Percentiles rank a stretch among this genome's conserved stretches.
phyloP scores from a whole-genome alignment of 2,113 vertebrate genomes.

The Marmota monax region DNA sequence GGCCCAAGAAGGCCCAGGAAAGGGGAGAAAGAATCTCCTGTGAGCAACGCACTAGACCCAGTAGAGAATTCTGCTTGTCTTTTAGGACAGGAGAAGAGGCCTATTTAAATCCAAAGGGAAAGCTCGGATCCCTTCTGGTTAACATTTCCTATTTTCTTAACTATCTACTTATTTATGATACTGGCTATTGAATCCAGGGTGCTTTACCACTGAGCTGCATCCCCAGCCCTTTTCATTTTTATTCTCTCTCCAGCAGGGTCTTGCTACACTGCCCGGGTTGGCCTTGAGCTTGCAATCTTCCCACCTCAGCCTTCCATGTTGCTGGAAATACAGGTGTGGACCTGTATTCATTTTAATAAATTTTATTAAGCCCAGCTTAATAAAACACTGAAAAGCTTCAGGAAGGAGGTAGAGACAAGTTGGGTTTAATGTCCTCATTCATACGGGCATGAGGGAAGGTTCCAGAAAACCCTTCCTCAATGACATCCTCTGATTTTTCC shows the following conservation, averaged over 20 bases:
- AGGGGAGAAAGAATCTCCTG: background rate
- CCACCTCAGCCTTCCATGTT: too few relatives aligned
- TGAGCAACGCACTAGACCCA: fast-evolving
- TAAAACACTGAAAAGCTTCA: background rate
- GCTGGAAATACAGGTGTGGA: too few relatives aligned
- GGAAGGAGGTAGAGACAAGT: background rate
- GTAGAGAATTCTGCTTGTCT: background rate
- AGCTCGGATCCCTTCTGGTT: too few relatives aligned
- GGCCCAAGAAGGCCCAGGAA: background rate
- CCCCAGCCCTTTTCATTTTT: too few relatives aligned
- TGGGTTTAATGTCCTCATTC: background rate
- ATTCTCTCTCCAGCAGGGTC: too few relatives aligned
- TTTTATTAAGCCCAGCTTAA: too few relatives aligned
- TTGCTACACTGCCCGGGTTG: too few relatives aligned
- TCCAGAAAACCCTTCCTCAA: background rate
- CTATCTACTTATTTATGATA: too few relatives aligned
- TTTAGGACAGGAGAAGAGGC: background rate
- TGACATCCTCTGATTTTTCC: background rate
- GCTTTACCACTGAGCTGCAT: too few relatives aligned
- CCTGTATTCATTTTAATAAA: too few relatives aligned
- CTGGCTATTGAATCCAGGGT: too few relatives aligned
- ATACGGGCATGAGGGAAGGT: background rate
- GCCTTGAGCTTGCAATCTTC: too few relatives aligned
- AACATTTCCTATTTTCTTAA: background rate
- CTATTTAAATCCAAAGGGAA: background rate